Evolutionary conservation across 2,113 vertebrate genomes (phyloP).

Genomic region (Triplophysa tibetana): DNA sequence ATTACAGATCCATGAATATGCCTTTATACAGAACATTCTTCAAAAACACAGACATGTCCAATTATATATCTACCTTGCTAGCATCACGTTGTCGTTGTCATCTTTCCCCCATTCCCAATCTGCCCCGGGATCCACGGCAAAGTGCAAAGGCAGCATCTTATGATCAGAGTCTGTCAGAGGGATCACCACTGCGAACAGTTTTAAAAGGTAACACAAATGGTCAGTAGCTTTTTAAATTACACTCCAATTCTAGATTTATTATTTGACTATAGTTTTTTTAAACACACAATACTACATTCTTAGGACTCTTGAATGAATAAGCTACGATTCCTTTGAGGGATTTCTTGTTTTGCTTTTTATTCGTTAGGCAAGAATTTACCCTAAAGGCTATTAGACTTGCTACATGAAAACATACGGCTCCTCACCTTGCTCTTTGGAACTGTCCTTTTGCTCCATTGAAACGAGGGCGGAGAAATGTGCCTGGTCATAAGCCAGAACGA

Average conservation of each 20-base stretch:
- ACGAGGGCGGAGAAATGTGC: constrained; percentile 97
- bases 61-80: constrained; percentile 80
- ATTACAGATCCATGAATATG: neutral
- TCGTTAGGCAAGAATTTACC: constrained; percentile 2
- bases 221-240: neutral
- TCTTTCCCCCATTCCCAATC: constrained; percentile 96
- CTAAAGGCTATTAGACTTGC: neutral
- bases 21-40: neutral
- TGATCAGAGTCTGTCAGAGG: constrained; percentile 94
- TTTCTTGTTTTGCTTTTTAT: neutral
- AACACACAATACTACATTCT: constrained; percentile 9
- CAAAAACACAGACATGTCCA: neutral
- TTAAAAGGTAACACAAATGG: neutral
- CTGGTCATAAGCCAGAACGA: constrained; percentile 95
- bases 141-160: constrained; percentile 95
- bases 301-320: neutral
- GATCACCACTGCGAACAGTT: constrained; percentile 81
- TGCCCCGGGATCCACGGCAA: constrained; percentile 92
- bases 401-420: neutral
- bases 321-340: neutral
- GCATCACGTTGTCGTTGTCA: constrained; percentile 85
- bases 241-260: neutral
- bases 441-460: constrained; percentile 95
- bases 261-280: neutral
- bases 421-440: constrained; percentile 89